phyloP scores from a whole-genome alignment of 2,113 vertebrate genomes.

The Gobius niger region DNA sequence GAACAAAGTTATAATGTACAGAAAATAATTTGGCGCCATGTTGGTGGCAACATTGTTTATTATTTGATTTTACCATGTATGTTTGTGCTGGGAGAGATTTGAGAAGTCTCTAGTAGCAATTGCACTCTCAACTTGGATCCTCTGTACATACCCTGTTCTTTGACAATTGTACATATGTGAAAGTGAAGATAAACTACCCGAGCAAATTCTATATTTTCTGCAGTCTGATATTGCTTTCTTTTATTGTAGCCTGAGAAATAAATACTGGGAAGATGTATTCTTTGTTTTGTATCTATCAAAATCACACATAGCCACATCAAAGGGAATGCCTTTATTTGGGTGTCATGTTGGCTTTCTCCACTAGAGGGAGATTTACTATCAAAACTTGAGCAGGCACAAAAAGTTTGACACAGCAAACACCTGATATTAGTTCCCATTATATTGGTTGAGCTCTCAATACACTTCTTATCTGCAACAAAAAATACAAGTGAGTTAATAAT shows the following conservation, averaged over 20 bases:
- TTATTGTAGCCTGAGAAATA: constrained; percentile 81
- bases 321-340: constrained; percentile 10
- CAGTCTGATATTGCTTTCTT: constrained; percentile 79
- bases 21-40: constrained; percentile 62
- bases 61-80: constrained; percentile 62
- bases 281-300: not conserved
- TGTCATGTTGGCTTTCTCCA: constrained; percentile 55
- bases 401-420: too few relatives aligned
- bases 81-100: constrained; percentile 58
- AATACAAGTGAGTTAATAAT: not conserved
- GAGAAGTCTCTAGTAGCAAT: constrained; percentile 69
- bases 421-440: too few relatives aligned
- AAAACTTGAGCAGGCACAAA: not conserved
- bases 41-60: constrained; percentile 59
- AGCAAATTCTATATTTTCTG: constrained; percentile 84
- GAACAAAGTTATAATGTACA: constrained; percentile 71
- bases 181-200: constrained; percentile 77
- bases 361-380: constrained; percentile 54
- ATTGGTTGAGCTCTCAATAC: too few relatives aligned
- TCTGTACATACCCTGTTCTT: constrained; percentile 80
- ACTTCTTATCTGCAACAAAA: constrained; percentile 59
- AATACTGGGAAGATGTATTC: constrained; percentile 71
- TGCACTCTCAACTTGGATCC: constrained; percentile 60
- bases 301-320: not conserved
- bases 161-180: constrained; percentile 82